Conservation (phyloP, 1,140 invertebrate species). For the Globodera rostochiensis region DNA sequence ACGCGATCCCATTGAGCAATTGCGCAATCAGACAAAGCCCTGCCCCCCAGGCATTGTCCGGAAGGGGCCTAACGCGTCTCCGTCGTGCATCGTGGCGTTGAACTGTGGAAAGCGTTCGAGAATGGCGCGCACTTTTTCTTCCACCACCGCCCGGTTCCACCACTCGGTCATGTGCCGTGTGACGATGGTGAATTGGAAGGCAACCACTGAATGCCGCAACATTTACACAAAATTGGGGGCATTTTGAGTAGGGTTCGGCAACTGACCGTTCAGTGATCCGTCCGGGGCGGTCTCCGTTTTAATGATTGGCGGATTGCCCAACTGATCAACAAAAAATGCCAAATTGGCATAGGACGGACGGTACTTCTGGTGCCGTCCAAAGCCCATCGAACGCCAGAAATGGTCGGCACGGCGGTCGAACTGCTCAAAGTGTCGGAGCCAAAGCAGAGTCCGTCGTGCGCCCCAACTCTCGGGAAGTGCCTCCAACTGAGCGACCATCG, state of each 20-base stretch:
- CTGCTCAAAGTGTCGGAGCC: slow-evolving; percentile 53
- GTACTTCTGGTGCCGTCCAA: slow-evolving; percentile 37
- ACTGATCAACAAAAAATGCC: slow-evolving; percentile 51
- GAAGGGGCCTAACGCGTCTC: slow-evolving; percentile 20
- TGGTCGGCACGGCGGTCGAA: slow-evolving; percentile 47
- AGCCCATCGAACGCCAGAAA: slow-evolving; percentile 38
- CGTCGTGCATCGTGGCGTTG: slow-evolving; percentile 40
- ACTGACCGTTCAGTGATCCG: not conserved
- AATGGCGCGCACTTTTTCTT: slow-evolving; percentile 53
- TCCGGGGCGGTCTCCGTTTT: slow-evolving; percentile 27
- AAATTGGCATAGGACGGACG: slow-evolving; percentile 49
- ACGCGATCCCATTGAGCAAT: not conserved
- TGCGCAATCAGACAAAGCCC: not conserved
- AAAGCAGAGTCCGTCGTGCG: slow-evolving; percentile 57
- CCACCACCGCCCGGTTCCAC: slow-evolving; percentile 54
- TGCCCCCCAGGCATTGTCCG: too few species aligned
- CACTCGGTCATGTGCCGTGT: slow-evolving; percentile 61
- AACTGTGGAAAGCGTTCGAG: slow-evolving; percentile 40
- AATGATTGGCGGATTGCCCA: slow-evolving; percentile 55
- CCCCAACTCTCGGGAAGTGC: slow-evolving; percentile 56
- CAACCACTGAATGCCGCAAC: slow-evolving; percentile 16
- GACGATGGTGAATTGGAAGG: slow-evolving; percentile 58
- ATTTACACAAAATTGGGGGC: not conserved
- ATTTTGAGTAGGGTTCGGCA: not conserved
- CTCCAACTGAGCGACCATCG: slow-evolving; percentile 59